phyloP scores from a whole-genome alignment of 2,797 vertebrate species.

The Lemur catta region DNA sequence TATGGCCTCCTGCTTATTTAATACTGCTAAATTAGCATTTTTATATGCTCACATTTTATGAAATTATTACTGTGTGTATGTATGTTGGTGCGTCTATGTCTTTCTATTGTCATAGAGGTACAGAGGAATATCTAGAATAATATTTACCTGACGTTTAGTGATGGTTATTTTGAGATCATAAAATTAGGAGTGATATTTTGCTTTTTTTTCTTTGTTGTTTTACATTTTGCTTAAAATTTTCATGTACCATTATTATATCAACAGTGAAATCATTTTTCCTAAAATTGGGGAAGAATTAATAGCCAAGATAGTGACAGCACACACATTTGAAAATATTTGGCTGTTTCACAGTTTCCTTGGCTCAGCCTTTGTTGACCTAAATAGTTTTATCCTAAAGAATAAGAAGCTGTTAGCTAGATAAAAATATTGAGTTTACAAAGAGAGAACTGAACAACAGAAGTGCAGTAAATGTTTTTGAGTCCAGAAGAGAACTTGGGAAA shows the following conservation, averaged over 20 bases:
- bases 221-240: not conserved
- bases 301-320: not conserved
- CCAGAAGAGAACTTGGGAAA: slow-evolving; percentile 51
- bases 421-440: slow-evolving; percentile 5
- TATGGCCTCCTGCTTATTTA: not conserved
- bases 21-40: not conserved
- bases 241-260: not conserved
- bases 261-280: not conserved
- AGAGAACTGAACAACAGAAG: slow-evolving; percentile 1
- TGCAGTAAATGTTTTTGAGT: slow-evolving; percentile 36
- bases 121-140: not conserved
- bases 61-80: not conserved
- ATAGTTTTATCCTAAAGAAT: slow-evolving; percentile 40
- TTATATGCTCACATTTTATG: not conserved
- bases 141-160: not conserved
- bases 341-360: slow-evolving; percentile 32
- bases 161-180: not conserved
- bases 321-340: slow-evolving; percentile 21
- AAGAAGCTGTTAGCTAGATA: slow-evolving; percentile 5
- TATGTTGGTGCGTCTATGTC: not conserved
- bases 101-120: not conserved
- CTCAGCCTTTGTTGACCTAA: not conserved
- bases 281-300: slow-evolving; percentile 14
- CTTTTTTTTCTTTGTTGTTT: not conserved
- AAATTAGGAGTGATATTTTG: not conserved